phyloP scores from a whole-genome alignment of 2,888 invertebrate species.

The Pediacus dermestoides region DNA sequence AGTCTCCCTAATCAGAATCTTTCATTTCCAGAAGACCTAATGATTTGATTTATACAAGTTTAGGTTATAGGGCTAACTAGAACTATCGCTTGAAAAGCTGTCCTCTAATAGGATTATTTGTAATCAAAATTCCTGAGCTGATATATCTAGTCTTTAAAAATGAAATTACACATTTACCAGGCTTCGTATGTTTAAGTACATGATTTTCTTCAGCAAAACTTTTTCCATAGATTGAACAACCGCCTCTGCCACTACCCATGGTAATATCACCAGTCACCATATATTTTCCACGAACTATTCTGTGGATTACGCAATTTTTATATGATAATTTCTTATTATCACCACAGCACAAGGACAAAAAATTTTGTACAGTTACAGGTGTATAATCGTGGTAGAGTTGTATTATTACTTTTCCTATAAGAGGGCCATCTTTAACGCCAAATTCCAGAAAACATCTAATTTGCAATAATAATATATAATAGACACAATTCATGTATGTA shows the following conservation, averaged over 20 bases:
- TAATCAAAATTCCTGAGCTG: too few species aligned
- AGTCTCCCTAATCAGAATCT: too few species aligned
- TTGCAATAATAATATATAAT: too few species aligned
- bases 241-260: constrained; percentile 52
- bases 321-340: constrained; percentile 34
- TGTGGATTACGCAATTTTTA: constrained; percentile 47
- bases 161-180: too few species aligned
- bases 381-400: constrained; percentile 47
- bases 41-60: too few species aligned
- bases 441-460: constrained; percentile 47
- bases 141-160: too few species aligned
- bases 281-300: constrained; percentile 51
- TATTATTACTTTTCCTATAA: constrained; percentile 43
- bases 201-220: constrained; percentile 51
- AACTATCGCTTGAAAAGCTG: not conserved
- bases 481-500: too few species aligned
- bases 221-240: constrained; percentile 52
- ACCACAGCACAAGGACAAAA: constrained; percentile 43
- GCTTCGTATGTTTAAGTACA: constrained; percentile 47
- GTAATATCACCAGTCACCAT: constrained; percentile 57
- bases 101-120: not conserved
- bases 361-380: constrained; percentile 48
- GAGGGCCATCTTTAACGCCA: constrained; percentile 38
- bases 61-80: too few species aligned
- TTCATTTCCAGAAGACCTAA: too few species aligned